These are phyloP conservation scores for Spatulosminthurus flaviceps DNA, from an alignment of 2,888 invertebrate species.

Conservation along the genomic window DNA sequence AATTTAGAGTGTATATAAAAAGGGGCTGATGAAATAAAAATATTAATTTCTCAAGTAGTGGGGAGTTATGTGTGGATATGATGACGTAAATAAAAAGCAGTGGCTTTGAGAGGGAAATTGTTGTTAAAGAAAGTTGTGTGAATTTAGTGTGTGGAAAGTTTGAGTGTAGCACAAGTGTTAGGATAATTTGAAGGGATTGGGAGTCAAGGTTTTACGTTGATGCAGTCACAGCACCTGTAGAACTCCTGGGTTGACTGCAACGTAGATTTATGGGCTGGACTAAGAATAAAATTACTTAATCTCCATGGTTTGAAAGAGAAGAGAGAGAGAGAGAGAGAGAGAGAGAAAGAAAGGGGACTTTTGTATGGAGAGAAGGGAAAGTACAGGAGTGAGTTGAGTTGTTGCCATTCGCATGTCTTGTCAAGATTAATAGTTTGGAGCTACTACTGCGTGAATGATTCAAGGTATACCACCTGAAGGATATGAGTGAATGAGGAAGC, in stretches of 20 bases:
- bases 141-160: too few species aligned
- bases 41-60: too few species aligned
- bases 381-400: background rate
- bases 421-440: slow-evolving; percentile 24
- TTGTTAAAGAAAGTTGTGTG: too few species aligned
- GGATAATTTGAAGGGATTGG: background rate
- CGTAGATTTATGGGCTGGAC: slow-evolving; percentile 15
- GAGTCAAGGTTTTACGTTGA: background rate
- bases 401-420: slow-evolving; percentile 6
- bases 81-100: too few species aligned
- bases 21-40: too few species aligned
- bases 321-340: too few species aligned
- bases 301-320: background rate
- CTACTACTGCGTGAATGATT: slow-evolving; percentile 11
- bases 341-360: background rate
- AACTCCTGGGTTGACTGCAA: slow-evolving; percentile 20
- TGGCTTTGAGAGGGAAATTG: too few species aligned
- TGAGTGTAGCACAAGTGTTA: too few species aligned
- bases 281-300: slow-evolving; percentile 8
- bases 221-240: slow-evolving; percentile 15
- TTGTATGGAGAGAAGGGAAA: background rate
- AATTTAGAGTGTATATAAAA: too few species aligned
- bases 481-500: background rate
- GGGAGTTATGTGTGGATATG: too few species aligned
- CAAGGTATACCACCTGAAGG: slow-evolving; percentile 30